A percentile compares a stretch with the other conserved stretches of the same genome.
These are phyloP conservation scores for Tolypeutes matacus DNA, from an alignment of 2,797 vertebrate species.

Conservation along the genomic window DNA sequence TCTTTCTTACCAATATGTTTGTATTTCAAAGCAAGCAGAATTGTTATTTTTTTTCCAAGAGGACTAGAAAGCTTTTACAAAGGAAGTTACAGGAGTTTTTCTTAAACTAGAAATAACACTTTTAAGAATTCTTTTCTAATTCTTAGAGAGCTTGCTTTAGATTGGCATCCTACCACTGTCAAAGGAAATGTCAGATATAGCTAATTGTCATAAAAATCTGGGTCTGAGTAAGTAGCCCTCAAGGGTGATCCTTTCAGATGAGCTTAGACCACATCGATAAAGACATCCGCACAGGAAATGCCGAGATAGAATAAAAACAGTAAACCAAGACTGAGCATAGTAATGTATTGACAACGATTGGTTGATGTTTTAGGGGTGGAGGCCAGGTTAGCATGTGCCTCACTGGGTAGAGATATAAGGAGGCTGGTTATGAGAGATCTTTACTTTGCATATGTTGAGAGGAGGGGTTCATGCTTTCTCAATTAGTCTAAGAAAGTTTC, in stretches of 20 bases:
- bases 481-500: conserved; percentile 7
- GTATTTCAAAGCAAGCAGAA: conserved; percentile 19
- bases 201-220: neutral
- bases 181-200: neutral
- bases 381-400: neutral
- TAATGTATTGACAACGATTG: neutral
- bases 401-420: neutral
- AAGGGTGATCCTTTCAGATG: neutral
- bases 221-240: neutral
- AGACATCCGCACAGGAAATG: neutral
- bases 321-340: neutral
- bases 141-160: conserved; percentile 39
- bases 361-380: neutral
- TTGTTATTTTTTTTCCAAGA: neutral
- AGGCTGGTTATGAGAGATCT: neutral
- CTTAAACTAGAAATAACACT: conserved; percentile 45
- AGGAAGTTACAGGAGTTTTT: neutral
- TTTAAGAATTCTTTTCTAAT: conserved; percentile 36
- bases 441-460: neutral
- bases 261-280: neutral
- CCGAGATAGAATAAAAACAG: neutral
- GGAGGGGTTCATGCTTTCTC: neutral
- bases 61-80: conserved; percentile 32
- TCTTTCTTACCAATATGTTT: neutral
- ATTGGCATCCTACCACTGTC: conserved; percentile 16